These are phyloP conservation scores for Panopea generosa DNA, from an alignment of 2,888 invertebrate genomes.

Conservation along the genomic window DNA sequence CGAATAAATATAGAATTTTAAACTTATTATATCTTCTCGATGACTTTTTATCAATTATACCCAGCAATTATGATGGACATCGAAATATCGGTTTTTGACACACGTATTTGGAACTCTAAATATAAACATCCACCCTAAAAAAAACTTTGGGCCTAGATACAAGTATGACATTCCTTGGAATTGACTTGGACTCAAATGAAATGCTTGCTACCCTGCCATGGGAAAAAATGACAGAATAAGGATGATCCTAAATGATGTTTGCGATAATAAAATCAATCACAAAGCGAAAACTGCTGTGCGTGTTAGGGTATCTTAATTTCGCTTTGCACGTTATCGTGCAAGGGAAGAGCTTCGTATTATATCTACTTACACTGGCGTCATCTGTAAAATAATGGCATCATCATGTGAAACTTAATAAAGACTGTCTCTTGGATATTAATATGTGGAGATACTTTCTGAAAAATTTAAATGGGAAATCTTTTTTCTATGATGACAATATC, in stretches of 20 bases:
- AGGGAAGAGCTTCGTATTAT: slow-evolving; percentile 38
- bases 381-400: slow-evolving; percentile 33
- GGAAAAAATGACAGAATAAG: slow-evolving; percentile 39
- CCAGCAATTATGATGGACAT: slow-evolving; percentile 19
- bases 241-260: no score
- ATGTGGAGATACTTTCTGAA: slow-evolving; percentile 44
- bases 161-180: slow-evolving; percentile 47
- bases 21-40: slow-evolving; percentile 49
- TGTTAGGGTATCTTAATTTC: slow-evolving; percentile 33
- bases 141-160: slow-evolving; percentile 44
- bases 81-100: slow-evolving; percentile 39
- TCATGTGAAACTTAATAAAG: slow-evolving; percentile 26
- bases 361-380: slow-evolving; percentile 26
- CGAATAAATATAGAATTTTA: slow-evolving; percentile 36
- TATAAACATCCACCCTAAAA: slow-evolving; percentile 42
- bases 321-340: slow-evolving; percentile 26
- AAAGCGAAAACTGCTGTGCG: slow-evolving; percentile 28
- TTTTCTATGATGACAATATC: slow-evolving; percentile 39
- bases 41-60: slow-evolving; percentile 47
- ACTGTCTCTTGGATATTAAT: slow-evolving; percentile 19
- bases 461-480: slow-evolving; percentile 48
- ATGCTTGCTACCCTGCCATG: slow-evolving; percentile 44
- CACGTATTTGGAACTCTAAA: slow-evolving; percentile 38
- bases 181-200: slow-evolving; percentile 52
- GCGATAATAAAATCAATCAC: slow-evolving; percentile 6